Base-by-base conservation (phyloP, 1,140 invertebrate genomes). In the Choristoneura fumiferana region DNA sequence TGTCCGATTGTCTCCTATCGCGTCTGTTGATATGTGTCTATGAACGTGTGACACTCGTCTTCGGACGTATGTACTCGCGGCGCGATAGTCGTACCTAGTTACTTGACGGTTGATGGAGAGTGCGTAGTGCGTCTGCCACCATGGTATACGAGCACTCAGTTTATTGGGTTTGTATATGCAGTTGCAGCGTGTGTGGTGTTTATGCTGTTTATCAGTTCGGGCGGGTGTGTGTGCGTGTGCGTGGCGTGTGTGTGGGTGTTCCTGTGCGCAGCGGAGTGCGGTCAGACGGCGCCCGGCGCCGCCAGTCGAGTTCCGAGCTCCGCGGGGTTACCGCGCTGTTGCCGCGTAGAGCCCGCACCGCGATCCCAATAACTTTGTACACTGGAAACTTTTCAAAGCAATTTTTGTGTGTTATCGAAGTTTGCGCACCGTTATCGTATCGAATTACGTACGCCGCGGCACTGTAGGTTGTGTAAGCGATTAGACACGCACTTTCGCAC, bases 361-460 rank as follows among this genome's bases (percentile, higher is more conserved):
- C 81, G 83, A 80, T 77, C 73, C 67, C 69, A 83, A 40, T 73
- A 73, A 88, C 77, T 88, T 87, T 86, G 74, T 78, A 63, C 69
- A 81, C 78, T 86, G 83, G 85, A 88, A 88, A 88, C 85, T 88
- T 88, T 88, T 86, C 65, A 80, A 77, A 75, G 67, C 72, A 73
- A 72, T 76, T 81, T 58, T 71, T 67, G 67, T 64, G 61, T 65
- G 63, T 66, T 67, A 72, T 60, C 65, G 60, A 56, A 65, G 61
- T 67, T 64, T 62, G 69, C 70, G 65, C 70, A 60, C 64, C 64
- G 49, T 58, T 67, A 67, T 65, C 63, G 67, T 66, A 67, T 62
- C 62, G 57, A 62, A 65, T 67, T 59, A 65, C 69, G 63, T 73
- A 62, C 70, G 63, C 69, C 52, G 64, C 59, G 54, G 67, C 75